Evolutionary conservation across 2,888 invertebrate genomes (phyloP).

Genomic region (Slavum lentiscoides): DNA sequence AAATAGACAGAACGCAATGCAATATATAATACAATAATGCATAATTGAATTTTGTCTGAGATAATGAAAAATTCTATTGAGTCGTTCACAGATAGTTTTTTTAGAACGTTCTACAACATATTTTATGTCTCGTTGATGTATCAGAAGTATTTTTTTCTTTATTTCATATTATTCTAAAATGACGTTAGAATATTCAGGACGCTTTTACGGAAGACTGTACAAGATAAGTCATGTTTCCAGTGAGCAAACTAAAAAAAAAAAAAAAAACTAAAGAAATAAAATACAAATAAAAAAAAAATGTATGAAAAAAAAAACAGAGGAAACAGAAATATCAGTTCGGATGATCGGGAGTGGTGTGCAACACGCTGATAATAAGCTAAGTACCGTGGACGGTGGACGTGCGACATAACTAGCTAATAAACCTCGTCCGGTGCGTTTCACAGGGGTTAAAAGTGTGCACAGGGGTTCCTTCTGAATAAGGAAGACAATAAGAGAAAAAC

Average conservation of each 20-base stretch:
- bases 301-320: constrained; percentile 12
- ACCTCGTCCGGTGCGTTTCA: neutral
- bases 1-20: no score
- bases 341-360: constrained; percentile 27
- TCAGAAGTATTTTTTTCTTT: neutral
- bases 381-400: constrained; percentile 8
- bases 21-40: no score
- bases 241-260: neutral
- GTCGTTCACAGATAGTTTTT: neutral
- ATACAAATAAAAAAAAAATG: no score
- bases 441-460: neutral
- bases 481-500: neutral
- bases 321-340: constrained; percentile 8
- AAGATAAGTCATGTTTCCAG: constrained; percentile 46
- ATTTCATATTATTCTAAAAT: constrained; percentile 6
- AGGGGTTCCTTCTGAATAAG: no score
- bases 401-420: neutral
- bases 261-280: no score
- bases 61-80: no score
- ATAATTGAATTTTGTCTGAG: no score
- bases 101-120: neutral
- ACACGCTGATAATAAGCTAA: constrained; percentile 35
- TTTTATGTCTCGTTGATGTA: no score
- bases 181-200: neutral
- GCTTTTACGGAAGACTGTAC: constrained; percentile 17